Conservation (phyloP, 2,888 invertebrate species). For the Linhomoeus sp. region DNA sequence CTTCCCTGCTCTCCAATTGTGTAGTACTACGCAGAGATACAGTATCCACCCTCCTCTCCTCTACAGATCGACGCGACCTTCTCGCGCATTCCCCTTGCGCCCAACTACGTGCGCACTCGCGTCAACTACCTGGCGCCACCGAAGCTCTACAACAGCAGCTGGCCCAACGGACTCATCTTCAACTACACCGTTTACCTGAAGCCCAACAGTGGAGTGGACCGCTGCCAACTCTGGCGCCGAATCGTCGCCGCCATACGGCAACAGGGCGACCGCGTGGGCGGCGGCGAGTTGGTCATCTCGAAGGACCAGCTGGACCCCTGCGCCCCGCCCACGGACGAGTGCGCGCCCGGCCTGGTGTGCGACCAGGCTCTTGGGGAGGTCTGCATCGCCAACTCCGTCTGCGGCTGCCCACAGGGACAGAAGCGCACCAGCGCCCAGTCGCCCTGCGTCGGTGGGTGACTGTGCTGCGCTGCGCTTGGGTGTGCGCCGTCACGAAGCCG, state of each 20-base stretch:
- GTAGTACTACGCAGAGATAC: too few relatives aligned
- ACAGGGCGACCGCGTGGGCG: conserved; percentile 9
- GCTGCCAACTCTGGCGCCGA: conserved; percentile 21
- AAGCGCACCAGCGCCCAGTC: conserved; percentile 13
- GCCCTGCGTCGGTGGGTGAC: conserved; percentile 20
- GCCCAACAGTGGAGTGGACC: conserved; percentile 11
- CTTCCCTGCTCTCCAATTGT: too few relatives aligned
- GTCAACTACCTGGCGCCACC: conserved; percentile 24
- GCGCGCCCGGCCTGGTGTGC: conserved; percentile 20
- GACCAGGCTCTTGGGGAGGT: conserved; percentile 19
- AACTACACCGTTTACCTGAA: conserved; percentile 11
- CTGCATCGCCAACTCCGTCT: conserved; percentile 21
- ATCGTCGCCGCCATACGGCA: conserved; percentile 17
- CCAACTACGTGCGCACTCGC: conserved; percentile 18
- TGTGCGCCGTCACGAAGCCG: not conserved
- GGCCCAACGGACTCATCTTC: conserved; percentile 23
- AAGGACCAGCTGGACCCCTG: conserved; percentile 21
- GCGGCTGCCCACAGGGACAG: conserved; percentile 23
- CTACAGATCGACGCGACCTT: conserved; percentile 2
- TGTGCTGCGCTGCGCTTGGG: conserved; percentile 7
- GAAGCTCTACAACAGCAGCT: conserved; percentile 22
- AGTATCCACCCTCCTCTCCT: too few relatives aligned
- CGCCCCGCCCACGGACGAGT: conserved; percentile 12
- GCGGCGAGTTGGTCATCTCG: conserved; percentile 9
- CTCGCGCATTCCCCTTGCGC: conserved; percentile 14